phyloP scores from a whole-genome alignment of 2,888 invertebrate genomes.

The Polietes domitor region DNA sequence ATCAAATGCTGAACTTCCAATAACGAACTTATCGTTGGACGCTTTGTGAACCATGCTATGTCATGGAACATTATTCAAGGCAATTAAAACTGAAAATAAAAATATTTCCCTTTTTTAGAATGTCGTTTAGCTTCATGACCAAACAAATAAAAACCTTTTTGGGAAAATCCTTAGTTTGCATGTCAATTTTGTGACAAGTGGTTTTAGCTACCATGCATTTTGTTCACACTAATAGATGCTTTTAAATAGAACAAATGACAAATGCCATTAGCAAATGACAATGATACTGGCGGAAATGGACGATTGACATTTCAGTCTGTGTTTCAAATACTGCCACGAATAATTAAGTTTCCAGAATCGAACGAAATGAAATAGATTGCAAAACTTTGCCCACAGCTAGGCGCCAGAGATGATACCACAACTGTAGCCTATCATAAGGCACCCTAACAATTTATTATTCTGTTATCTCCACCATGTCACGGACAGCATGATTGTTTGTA shows the following conservation, averaged over 20 bases:
- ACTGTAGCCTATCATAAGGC: neutral
- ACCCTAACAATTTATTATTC: neutral
- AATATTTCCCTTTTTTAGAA: too few species aligned
- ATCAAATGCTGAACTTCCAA: too few species aligned
- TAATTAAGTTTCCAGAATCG: too few species aligned
- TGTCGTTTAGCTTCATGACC: too few species aligned
- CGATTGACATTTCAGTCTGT: neutral
- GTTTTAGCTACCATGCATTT: neutral
- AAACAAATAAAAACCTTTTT: neutral
- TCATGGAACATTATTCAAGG: too few species aligned
- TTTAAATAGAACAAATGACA: neutral
- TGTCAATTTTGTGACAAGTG: neutral
- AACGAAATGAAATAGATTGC: too few species aligned
- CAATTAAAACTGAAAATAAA: too few species aligned
- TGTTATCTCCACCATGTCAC: too few species aligned
- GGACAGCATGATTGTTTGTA: too few species aligned
- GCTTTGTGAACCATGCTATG: too few species aligned
- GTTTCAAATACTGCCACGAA: neutral
- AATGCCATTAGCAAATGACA: constrained; percentile 1
- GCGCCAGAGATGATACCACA: neutral
- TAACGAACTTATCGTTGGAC: too few species aligned
- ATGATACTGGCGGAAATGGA: neutral
- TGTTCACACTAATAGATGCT: neutral
- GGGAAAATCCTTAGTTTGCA: neutral
- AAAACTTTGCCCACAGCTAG: too few species aligned